phyloP scores from a whole-genome alignment of 1,140 invertebrate genomes.

The Helicoverpa armigera region DNA sequence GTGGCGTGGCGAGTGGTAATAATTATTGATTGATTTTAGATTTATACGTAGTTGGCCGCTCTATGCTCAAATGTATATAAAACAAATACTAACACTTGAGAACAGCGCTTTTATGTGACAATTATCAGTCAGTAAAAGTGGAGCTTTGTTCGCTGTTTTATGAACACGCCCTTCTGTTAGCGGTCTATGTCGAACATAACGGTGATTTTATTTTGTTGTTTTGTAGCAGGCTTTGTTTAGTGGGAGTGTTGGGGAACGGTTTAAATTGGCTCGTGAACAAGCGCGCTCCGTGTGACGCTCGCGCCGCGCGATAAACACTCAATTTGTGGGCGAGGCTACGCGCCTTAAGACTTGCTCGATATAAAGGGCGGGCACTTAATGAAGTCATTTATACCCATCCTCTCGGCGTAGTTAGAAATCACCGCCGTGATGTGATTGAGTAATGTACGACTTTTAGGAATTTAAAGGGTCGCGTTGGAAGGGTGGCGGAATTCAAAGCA shows the following conservation, averaged over 20 bases:
- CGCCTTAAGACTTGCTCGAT: conserved; percentile 63
- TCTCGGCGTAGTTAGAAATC: conserved; percentile 54
- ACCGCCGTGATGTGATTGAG: conserved; percentile 55
- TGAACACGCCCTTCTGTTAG: conserved; percentile 60
- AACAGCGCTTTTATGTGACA: conserved; percentile 10
- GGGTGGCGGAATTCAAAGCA: conserved; percentile 23
- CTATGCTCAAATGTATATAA: neutral
- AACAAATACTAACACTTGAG: neutral
- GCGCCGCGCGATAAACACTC: conserved; percentile 72
- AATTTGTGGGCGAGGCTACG: conserved; percentile 72
- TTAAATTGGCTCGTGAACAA: conserved; percentile 76
- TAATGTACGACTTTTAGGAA: conserved; percentile 43
- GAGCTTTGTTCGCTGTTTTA: conserved; percentile 57
- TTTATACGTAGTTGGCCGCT: neutral
- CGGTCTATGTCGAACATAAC: conserved; percentile 56
- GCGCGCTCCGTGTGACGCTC: conserved; percentile 68
- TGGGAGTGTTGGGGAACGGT: conserved; percentile 57
- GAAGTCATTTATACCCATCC: conserved; percentile 69
- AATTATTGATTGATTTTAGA: too few species aligned
- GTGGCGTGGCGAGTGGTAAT: neutral
- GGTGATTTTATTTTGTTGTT: conserved; percentile 75
- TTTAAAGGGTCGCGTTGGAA: conserved; percentile 13
- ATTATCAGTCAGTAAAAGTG: conserved; percentile 39
- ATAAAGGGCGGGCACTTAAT: conserved; percentile 71
- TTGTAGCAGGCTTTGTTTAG: conserved; percentile 67